Conservation (phyloP, 2,797 vertebrate genomes). For the Crocodylus rhombifer region DNA sequence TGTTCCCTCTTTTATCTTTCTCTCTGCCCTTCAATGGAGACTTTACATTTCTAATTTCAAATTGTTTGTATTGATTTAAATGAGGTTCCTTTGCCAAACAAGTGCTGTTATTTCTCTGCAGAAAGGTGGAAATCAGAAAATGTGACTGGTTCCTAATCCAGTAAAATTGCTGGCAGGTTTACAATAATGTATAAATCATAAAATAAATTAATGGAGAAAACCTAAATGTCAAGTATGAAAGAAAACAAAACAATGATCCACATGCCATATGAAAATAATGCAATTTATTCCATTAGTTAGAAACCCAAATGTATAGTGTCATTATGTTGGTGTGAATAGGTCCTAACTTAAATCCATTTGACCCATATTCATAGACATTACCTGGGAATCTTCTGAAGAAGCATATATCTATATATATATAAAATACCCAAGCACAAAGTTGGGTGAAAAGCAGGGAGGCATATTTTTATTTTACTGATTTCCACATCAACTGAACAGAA, state of each 20-base stretch:
- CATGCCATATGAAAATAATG: not conserved
- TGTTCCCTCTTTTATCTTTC: not conserved
- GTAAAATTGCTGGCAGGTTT: not conserved
- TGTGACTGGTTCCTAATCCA: not conserved
- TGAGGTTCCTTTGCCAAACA: not conserved
- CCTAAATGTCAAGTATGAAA: not conserved
- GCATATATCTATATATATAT: too few species aligned
- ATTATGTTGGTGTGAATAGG: fast-evolving
- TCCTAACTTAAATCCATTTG: not conserved
- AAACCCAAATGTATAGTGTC: fast-evolving
- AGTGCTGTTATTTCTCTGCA: not conserved
- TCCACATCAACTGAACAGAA: not conserved
- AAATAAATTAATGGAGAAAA: not conserved
- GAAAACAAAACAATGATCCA: not conserved
- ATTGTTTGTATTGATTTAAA: not conserved
- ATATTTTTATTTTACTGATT: not conserved
- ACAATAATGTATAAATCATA: not conserved
- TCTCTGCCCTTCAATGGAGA: not conserved
- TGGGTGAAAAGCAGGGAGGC: not conserved
- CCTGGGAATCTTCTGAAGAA: not conserved
- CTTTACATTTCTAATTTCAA: not conserved
- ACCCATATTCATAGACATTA: not conserved
- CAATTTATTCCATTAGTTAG: not conserved
- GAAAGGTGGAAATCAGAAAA: not conserved
- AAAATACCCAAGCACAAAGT: not conserved